Evolutionary conservation across 2,113 vertebrate species (phyloP).

Genomic region (Catharus bicknelli): DNA sequence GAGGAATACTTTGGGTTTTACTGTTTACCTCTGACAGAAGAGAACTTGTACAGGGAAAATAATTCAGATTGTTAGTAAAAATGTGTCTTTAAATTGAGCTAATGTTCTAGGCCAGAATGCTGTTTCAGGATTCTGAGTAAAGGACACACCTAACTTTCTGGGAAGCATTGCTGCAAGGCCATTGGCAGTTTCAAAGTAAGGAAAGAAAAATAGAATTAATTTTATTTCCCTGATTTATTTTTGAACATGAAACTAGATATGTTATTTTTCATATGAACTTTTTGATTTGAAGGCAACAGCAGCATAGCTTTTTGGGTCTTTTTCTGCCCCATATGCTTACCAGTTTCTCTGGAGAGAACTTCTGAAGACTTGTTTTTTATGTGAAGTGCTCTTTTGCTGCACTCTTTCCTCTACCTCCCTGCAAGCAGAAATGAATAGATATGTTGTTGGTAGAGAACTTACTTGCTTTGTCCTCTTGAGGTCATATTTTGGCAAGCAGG

Average conservation of each 20-base stretch:
- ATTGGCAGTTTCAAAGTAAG: background rate
- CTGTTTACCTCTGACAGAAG: background rate
- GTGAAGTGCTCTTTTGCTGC: background rate
- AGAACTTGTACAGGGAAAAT: background rate
- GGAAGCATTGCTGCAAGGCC: background rate
- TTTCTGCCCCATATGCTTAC: background rate
- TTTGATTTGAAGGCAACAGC: background rate
- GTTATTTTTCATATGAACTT: background rate
- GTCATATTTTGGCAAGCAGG: slow-evolving; percentile 23
- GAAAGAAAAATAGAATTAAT: background rate
- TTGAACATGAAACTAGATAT: background rate
- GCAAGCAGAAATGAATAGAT: slow-evolving; percentile 26
- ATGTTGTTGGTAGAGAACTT: slow-evolving; percentile 37
- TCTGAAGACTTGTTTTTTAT: slow-evolving; percentile 19
- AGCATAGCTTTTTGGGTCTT: background rate
- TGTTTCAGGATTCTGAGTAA: background rate
- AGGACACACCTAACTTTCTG: background rate
- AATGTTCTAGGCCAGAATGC: background rate
- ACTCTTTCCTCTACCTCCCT: background rate
- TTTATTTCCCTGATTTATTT: slow-evolving; percentile 21
- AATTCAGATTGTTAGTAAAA: background rate
- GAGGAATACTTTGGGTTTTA: background rate
- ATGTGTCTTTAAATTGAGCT: background rate
- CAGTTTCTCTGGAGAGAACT: slow-evolving; percentile 18
- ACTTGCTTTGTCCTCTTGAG: slow-evolving; percentile 34